phyloP scores from a whole-genome alignment of 2,113 vertebrate genomes.

The Brevimyrus niger region DNA sequence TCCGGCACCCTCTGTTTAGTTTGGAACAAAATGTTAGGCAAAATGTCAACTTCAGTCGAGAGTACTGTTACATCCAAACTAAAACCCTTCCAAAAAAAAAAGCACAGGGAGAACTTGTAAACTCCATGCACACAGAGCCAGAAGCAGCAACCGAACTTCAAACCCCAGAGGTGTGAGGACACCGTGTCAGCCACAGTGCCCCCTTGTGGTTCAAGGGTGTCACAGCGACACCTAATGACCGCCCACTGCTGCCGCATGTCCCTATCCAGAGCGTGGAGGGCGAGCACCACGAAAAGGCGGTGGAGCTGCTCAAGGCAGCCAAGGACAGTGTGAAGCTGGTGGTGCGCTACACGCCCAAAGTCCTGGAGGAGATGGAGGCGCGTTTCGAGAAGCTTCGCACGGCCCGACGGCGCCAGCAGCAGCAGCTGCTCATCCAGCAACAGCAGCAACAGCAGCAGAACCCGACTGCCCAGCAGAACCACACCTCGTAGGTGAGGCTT shows the following conservation, averaged over 20 bases:
- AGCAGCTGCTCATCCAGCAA: slow-evolving; percentile 85
- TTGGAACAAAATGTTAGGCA: not conserved
- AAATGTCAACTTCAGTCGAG: not conserved
- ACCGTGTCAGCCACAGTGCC: not conserved
- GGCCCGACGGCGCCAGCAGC: slow-evolving; percentile 90
- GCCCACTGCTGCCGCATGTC: not conserved
- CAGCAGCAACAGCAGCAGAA: slow-evolving; percentile 80
- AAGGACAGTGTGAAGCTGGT: slow-evolving; percentile 96
- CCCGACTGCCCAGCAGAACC: slow-evolving; percentile 82
- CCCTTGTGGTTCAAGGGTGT: not conserved
- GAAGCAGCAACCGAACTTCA: not conserved
- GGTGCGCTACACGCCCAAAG: slow-evolving; percentile 96
- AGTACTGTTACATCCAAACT: not conserved
- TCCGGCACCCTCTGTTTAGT: not conserved
- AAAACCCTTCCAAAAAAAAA: not conserved
- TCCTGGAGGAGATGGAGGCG: slow-evolving; percentile 98
- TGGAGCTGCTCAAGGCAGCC: slow-evolving; percentile 92
- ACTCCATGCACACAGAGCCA: not conserved
- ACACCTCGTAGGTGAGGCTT: slow-evolving; percentile 95
- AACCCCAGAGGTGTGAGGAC: not conserved
- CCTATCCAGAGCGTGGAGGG: slow-evolving; percentile 86
- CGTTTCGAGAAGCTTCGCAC: slow-evolving; percentile 95
- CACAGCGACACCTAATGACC: not conserved
- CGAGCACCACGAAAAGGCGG: slow-evolving; percentile 94
- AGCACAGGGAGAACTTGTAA: not conserved